A percentile compares a stretch with the other conserved stretches of the same genome.
phyloP scores from a whole-genome alignment of 2,797 vertebrate genomes.

The Oreochromis mossambicus region DNA sequence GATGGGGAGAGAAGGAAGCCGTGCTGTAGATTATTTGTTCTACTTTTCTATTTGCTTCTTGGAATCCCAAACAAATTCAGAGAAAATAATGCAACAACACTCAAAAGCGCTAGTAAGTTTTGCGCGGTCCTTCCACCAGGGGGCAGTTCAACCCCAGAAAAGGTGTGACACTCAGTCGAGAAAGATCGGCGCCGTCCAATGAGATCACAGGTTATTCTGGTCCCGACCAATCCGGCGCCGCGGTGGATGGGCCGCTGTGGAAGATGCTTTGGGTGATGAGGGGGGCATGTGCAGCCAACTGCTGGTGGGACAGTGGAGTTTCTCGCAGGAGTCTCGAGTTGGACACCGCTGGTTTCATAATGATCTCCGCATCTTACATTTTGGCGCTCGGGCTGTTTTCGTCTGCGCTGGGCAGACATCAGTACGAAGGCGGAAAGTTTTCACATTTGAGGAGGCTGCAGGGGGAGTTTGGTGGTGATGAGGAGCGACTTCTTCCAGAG shows the following conservation, averaged over 20 bases:
- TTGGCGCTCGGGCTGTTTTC: slow-evolving; percentile 43
- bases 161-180: neutral
- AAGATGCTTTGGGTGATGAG: slow-evolving; percentile 42
- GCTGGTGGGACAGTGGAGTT: slow-evolving; percentile 12
- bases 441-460: slow-evolving; percentile 17
- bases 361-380: slow-evolving; percentile 43
- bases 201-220: slow-evolving; percentile 29
- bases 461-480: slow-evolving; percentile 13
- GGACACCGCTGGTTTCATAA: slow-evolving; percentile 20
- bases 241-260: slow-evolving; percentile 45
- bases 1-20: neutral
- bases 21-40: neutral
- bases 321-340: slow-evolving; percentile 9
- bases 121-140: slow-evolving; percentile 32
- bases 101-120: neutral
- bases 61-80: slow-evolving; percentile 2
- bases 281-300: slow-evolving; percentile 25
- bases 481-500: slow-evolving; percentile 11
- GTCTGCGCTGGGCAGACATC: slow-evolving; percentile 22
- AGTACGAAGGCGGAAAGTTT: neutral
- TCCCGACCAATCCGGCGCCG: slow-evolving; percentile 43
- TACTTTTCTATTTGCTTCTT: neutral
- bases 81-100: neutral
- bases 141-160: neutral
- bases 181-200: slow-evolving; percentile 54